phyloP scores from a whole-genome alignment of 2,113 vertebrate species.

The Coregonus clupeaformis region DNA sequence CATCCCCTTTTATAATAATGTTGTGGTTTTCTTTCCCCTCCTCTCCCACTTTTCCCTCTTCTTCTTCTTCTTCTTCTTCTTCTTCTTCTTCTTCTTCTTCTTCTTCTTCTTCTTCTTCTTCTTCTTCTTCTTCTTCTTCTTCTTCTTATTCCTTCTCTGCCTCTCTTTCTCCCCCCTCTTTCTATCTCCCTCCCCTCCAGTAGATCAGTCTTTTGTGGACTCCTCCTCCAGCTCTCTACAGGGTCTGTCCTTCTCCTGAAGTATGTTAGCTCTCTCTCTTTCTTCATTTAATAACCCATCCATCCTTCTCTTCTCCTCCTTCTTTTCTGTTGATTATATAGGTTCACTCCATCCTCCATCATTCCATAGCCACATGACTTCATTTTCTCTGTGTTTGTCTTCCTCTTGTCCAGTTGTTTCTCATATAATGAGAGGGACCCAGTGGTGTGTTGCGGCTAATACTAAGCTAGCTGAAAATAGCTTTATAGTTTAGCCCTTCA shows the following conservation, averaged over 20 bases:
- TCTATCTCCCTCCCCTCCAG: conserved; percentile 63
- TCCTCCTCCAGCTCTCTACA: conserved; percentile 87
- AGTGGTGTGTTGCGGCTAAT: no score
- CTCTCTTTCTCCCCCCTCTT: conserved; percentile 57
- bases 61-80: no score
- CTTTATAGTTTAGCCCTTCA: not conserved
- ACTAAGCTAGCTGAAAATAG: no score
- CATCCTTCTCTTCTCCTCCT: conserved; percentile 26
- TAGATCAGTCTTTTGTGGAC: conserved; percentile 92
- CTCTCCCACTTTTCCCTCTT: conserved; percentile 28
- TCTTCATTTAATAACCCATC: conserved; percentile 29
- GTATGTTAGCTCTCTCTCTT: conserved; percentile 77
- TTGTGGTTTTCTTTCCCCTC: conserved; percentile 24
- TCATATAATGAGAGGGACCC: no score
- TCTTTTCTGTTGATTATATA: not conserved
- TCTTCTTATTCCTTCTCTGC: conserved; percentile 21
- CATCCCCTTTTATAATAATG: conserved; percentile 30
- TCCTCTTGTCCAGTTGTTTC: no score
- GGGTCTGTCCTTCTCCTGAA: conserved; percentile 93
- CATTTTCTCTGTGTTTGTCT: not conserved
- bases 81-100: conserved; percentile 31
- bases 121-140: conserved; percentile 30
- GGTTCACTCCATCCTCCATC: no score
- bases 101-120: conserved; percentile 6
- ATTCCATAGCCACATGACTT: no score